Evolutionary conservation across 2,888 invertebrate genomes (phyloP), one percentile per base, ranked within the genome.

Genomic region (Spodoptera exigua): DNA sequence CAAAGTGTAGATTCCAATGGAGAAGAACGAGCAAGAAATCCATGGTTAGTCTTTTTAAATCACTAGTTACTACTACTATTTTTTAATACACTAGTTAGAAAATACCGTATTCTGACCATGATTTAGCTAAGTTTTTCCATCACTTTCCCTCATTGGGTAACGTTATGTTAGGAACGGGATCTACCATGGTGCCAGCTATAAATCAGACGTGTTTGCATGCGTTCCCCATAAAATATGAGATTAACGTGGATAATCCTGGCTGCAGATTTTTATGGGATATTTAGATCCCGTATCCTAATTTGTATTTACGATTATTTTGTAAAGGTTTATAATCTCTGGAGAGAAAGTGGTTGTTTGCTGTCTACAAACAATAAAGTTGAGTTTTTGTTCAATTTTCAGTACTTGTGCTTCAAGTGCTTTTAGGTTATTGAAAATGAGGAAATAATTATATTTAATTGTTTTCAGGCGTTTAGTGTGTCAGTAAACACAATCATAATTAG

Each of bases 171-270:
- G 49, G 60, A 78, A 46, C 53, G 54, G 67, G 61, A 51, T 57
- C 54, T 27, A 57, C 65, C 53, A 65, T 63, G 44, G 37, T 59
- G 41, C 60, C 27, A 39, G 64, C 62, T 70, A 87, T 88, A 88
- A 87, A 87, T 87, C 86, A 86, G 79, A 74, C 74, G 78, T 75
- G 70, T 78, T 82, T 76, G 74, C 68, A 69, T 73, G 62, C 48
- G 78, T 55, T 78, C 55, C 60, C 85, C 84, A 86, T 80, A 76
- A 77, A 79, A 79, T 70, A 67, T 34, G 45, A 56, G 75, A 78
- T 80, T 78, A 80, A 44, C 32, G 40, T 44, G 77, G 74, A 78
- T 77, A 71, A 70, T 68, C 61, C 65, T n/a, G 58, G 60, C 58
- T 61, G 63, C 39, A 43, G 32, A 61, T 55, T 72, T 70, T 71